A percentile compares a stretch with the other conserved stretches of the same genome.
These are phyloP conservation scores for Pecten maximus DNA, from an alignment of 2,888 invertebrate genomes.

Conservation along the genomic window DNA sequence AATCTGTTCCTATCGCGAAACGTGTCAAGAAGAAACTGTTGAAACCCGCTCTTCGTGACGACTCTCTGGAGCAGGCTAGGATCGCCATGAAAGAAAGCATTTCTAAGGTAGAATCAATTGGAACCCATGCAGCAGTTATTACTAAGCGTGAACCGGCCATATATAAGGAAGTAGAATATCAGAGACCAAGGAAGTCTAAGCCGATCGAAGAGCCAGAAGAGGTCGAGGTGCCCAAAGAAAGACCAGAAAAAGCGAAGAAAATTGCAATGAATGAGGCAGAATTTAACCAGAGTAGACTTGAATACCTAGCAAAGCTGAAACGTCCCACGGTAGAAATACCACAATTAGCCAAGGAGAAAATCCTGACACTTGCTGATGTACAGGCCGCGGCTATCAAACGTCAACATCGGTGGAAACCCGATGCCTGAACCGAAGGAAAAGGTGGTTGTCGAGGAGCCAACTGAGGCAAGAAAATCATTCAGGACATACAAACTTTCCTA, in stretches of 20 bases:
- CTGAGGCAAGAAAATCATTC: not conserved
- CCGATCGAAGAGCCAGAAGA: not conserved
- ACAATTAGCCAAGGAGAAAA: not conserved
- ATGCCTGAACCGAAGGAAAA: not conserved
- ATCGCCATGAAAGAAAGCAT: not conserved
- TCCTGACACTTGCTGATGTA: not conserved
- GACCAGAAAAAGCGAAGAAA: not conserved
- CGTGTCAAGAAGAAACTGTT: not conserved
- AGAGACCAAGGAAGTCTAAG: not conserved
- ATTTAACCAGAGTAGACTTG: not conserved
- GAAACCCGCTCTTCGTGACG: not conserved
- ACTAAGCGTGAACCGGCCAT: not conserved
- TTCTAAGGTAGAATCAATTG: not conserved
- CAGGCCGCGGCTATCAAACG: not conserved
- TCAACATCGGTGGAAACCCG: not conserved
- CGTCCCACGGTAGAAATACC: not conserved
- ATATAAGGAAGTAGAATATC: not conserved
- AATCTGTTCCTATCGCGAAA: not conserved
- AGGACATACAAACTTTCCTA: not conserved
- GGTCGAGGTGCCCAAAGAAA: not conserved
- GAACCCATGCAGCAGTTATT: constrained; percentile 1
- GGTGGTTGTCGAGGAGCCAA: not conserved
- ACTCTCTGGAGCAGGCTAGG: not conserved
- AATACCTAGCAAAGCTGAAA: not conserved
- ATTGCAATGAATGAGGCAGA: not conserved